Conservation (phyloP, 2,888 invertebrate genomes). For the Palloptera scutellata region DNA sequence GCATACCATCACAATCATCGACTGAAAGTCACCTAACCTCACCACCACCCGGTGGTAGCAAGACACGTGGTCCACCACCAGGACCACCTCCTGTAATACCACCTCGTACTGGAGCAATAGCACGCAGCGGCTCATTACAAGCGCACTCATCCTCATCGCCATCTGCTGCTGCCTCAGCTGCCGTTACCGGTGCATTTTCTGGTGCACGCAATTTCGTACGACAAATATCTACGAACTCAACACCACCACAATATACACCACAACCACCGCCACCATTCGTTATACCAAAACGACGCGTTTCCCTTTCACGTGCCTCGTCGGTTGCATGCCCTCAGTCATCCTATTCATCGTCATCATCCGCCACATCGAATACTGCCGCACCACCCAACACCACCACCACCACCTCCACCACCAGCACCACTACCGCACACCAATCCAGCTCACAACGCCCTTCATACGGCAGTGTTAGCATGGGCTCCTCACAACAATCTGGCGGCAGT, state of each 20-base stretch:
- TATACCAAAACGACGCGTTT: slow-evolving; percentile 60
- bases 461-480: slow-evolving; percentile 46
- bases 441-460: slow-evolving; percentile 52
- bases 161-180: slow-evolving; percentile 26
- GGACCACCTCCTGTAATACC: slow-evolving; percentile 64
- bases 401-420: neutral
- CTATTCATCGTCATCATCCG: slow-evolving; percentile 28
- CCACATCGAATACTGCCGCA: slow-evolving; percentile 20
- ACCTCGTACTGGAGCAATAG: slow-evolving; percentile 58
- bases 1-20: slow-evolving; percentile 59
- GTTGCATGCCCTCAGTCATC: slow-evolving; percentile 40
- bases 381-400: neutral
- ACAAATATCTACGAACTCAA: slow-evolving; percentile 62
- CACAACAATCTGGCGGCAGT: slow-evolving; percentile 21
- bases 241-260: slow-evolving; percentile 62
- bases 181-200: slow-evolving; percentile 18
- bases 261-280: slow-evolving; percentile 63
- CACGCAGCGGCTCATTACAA: slow-evolving; percentile 61
- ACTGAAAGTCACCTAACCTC: slow-evolving; percentile 52
- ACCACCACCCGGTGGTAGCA: slow-evolving; percentile 44
- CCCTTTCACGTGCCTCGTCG: slow-evolving; percentile 57
- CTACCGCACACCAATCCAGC: slow-evolving; percentile 1
- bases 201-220: slow-evolving; percentile 53
- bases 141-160: slow-evolving; percentile 39
- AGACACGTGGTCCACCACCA: slow-evolving; percentile 54